These are phyloP conservation scores for Octodon degus DNA, from an alignment of 2,113 vertebrate species.

Conservation along the genomic window DNA sequence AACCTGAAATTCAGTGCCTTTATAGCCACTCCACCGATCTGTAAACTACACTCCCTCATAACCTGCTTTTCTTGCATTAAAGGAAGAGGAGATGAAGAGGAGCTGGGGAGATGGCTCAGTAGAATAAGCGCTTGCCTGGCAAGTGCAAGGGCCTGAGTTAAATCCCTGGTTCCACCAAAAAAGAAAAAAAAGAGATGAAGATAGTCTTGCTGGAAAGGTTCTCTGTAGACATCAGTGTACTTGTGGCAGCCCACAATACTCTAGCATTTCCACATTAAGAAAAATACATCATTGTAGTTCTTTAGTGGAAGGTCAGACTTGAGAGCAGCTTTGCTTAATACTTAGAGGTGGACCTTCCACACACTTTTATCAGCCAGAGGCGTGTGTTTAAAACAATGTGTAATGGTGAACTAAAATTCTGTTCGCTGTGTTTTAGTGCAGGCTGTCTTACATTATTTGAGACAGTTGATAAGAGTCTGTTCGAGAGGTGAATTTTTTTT, in stretches of 20 bases:
- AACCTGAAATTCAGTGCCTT: neutral
- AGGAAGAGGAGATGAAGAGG: neutral
- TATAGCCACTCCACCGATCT: neutral
- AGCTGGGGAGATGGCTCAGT: too few relatives aligned
- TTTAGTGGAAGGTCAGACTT: conserved; percentile 16
- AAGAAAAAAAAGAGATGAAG: neutral
- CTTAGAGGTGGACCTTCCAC: neutral
- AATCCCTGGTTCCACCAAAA: too few relatives aligned
- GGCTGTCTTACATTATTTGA: neutral
- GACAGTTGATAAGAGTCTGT: neutral
- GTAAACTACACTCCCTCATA: neutral
- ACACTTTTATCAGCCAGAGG: neutral
- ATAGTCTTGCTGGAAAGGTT: neutral
- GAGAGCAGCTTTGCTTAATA: neutral
- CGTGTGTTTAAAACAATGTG: neutral
- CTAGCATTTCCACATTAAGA: neutral
- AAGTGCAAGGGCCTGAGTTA: too few relatives aligned
- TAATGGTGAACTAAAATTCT: conserved; percentile 18
- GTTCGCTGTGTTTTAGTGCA: neutral
- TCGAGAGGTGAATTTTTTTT: neutral
- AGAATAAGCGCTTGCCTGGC: too few relatives aligned
- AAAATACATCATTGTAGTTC: neutral
- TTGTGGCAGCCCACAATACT: neutral
- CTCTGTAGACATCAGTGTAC: neutral
- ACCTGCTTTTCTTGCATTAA: neutral